Conservation (phyloP, 2,113 vertebrate species). For the Enhydra lutris region DNA sequence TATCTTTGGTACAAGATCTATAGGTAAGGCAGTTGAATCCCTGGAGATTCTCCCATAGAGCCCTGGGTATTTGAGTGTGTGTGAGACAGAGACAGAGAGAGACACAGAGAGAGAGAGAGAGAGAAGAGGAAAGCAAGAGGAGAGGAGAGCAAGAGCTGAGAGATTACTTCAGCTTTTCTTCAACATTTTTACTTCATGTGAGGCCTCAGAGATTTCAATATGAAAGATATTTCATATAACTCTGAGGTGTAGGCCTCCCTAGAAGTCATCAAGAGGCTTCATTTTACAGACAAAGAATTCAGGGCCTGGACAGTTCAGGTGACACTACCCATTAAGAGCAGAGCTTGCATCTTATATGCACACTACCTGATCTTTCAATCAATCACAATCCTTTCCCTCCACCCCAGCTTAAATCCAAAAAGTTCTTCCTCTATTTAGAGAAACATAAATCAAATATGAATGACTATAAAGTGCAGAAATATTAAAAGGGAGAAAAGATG, state of each 20-base stretch:
- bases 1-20: background rate
- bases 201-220: background rate
- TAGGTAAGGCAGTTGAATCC: background rate
- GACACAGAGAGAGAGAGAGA: background rate
- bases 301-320: background rate
- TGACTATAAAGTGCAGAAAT: constrained; percentile 11
- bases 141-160: background rate
- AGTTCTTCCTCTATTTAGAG: constrained; percentile 6
- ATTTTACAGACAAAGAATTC: background rate
- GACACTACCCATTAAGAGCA: background rate
- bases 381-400: background rate
- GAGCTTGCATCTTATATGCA: background rate
- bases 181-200: background rate
- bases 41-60: background rate
- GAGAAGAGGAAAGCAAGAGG: background rate
- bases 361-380: background rate
- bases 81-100: background rate
- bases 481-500: constrained; percentile 39
- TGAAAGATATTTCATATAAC: background rate
- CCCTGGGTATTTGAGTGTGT: background rate
- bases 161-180: background rate
- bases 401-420: constrained; percentile 18
- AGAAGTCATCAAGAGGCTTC: background rate
- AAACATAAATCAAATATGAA: constrained; percentile 53
- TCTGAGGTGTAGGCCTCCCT: background rate